A percentile compares a stretch with the other conserved stretches of the same genome.
phyloP scores from a whole-genome alignment of 2,113 vertebrate species.

The Aix galericulata region DNA sequence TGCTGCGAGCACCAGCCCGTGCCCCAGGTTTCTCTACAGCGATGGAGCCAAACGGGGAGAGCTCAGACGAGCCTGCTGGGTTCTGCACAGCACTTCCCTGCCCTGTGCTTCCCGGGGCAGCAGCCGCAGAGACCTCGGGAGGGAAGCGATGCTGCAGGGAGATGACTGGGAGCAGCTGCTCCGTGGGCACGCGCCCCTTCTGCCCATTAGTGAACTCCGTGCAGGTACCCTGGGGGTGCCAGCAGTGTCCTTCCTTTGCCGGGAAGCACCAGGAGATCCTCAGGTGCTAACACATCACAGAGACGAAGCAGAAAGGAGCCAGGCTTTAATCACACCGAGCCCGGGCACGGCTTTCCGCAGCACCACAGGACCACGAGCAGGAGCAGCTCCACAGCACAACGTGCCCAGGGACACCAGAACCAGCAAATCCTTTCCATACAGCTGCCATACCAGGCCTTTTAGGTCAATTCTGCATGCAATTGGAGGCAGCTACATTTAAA shows the following conservation, averaged over 20 bases:
- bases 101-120: rapidly evolving
- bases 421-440: rapidly evolving
- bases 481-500: rapidly evolving
- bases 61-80: rapidly evolving
- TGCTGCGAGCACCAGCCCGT: rapidly evolving
- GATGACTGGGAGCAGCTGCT: background rate
- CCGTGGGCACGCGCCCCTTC: rapidly evolving
- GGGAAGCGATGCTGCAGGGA: background rate
- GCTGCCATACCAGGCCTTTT: background rate
- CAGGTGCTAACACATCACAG: rapidly evolving
- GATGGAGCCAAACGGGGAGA: rapidly evolving
- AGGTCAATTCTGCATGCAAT: background rate
- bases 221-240: background rate
- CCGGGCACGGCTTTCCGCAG: background rate
- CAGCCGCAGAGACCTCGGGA: rapidly evolving
- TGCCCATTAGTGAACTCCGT: rapidly evolving
- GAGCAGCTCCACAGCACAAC: rapidly evolving
- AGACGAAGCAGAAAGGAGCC: background rate
- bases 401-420: background rate
- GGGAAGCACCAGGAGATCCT: background rate
- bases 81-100: rapidly evolving
- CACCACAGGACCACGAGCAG: rapidly evolving
- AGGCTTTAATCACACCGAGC: rapidly evolving
- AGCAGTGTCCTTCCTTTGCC: rapidly evolving
- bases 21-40: rapidly evolving